phyloP scores from a whole-genome alignment of 1,140 invertebrate species.

The Pteromalus puparum region DNA sequence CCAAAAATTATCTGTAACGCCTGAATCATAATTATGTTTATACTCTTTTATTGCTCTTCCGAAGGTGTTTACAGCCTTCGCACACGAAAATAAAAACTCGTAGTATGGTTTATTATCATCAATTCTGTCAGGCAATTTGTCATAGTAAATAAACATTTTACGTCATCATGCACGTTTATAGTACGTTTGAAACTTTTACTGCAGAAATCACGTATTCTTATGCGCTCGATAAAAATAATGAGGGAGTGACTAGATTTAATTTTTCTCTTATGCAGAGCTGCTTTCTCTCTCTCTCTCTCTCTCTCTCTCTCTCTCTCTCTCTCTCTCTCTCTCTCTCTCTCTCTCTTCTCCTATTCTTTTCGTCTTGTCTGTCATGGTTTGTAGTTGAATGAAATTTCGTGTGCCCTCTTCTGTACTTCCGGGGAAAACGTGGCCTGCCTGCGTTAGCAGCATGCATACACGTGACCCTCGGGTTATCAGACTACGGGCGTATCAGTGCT shows the following conservation, averaged over 20 bases:
- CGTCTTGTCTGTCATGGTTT: not conserved
- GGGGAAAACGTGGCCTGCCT: constrained; percentile 11
- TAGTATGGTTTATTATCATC: no score
- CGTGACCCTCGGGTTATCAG: not conserved
- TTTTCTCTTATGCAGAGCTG: not conserved
- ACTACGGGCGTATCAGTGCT: no score
- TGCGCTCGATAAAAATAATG: not conserved
- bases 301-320: not conserved
- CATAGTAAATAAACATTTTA: no score
- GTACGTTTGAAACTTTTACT: no score
- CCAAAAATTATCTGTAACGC: no score
- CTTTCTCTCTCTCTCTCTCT: not conserved
- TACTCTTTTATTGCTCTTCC: no score
- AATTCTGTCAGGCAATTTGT: no score
- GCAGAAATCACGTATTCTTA: no score
- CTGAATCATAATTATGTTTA: no score
- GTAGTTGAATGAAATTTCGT: constrained; percentile 9
- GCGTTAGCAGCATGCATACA: not conserved
- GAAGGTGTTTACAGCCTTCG: no score
- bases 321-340: constrained; percentile 1
- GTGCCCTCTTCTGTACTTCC: not conserved
- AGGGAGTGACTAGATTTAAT: constrained; percentile 20
- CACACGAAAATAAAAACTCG: no score
- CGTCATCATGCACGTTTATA: no score
- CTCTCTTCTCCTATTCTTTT: not conserved